Percentiles rank a stretch among this genome's conserved stretches.
Evolutionary conservation across 2,113 vertebrate genomes (phyloP).

Genomic region (Callionymus lyra): DNA sequence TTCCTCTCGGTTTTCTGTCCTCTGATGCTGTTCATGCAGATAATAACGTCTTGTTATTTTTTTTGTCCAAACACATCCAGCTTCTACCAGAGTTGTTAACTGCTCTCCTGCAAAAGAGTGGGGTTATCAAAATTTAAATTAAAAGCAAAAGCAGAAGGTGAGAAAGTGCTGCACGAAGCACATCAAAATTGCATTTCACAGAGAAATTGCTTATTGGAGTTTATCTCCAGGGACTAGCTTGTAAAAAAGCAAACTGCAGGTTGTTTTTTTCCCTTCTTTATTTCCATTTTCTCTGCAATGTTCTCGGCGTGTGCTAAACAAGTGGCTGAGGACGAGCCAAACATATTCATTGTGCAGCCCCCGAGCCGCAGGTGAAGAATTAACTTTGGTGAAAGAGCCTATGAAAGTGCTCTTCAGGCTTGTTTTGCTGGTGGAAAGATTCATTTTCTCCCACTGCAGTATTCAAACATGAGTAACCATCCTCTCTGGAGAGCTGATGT

Average conservation of each 20-base stretch:
- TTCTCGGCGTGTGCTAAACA: slow-evolving; percentile 9
- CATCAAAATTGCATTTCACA: slow-evolving; percentile 16
- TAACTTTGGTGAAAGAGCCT: slow-evolving; percentile 33
- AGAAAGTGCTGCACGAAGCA: slow-evolving; percentile 11
- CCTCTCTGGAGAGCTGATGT: slow-evolving; percentile 58
- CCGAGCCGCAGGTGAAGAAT: slow-evolving; percentile 41
- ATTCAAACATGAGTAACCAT: slow-evolving; percentile 53
- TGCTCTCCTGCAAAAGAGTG: slow-evolving; percentile 15
- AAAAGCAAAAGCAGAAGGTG: slow-evolving; percentile 13
- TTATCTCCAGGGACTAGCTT: slow-evolving; percentile 7
- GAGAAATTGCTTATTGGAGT: slow-evolving; percentile 15
- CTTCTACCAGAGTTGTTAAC: too few species aligned
- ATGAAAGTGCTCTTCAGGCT: slow-evolving; percentile 38
- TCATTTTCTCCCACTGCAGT: slow-evolving; percentile 43
- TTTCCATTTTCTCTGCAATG: slow-evolving; percentile 21
- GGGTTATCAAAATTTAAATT: slow-evolving; percentile 25
- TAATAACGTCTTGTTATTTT: too few species aligned
- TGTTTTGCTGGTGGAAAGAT: slow-evolving; percentile 51
- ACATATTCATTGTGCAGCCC: slow-evolving; percentile 13
- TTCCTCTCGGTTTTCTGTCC: too few species aligned
- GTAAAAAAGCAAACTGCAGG: neutral
- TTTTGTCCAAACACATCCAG: too few species aligned
- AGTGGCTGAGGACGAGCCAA: slow-evolving; percentile 6
- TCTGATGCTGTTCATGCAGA: too few species aligned
- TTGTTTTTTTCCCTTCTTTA: slow-evolving; percentile 16